Conservation (phyloP, 1,140 invertebrate genomes). For the Drosophila punjabiensis region DNA sequence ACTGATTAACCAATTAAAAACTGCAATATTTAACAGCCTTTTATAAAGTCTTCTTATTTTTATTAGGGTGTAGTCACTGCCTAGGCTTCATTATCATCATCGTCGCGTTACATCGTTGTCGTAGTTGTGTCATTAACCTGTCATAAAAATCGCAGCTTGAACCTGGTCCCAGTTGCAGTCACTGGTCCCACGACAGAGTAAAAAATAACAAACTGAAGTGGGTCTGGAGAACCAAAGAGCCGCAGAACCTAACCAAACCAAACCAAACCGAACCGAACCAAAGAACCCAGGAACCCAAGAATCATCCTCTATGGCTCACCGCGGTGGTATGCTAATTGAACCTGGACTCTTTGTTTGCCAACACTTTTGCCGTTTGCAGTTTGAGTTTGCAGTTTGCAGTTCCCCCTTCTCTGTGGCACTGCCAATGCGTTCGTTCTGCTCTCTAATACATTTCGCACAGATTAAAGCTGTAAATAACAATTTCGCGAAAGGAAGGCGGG, state of each 20-base stretch:
- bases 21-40: not conserved
- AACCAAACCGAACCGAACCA: not conserved
- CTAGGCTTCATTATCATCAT: slow-evolving; percentile 49
- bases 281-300: not conserved
- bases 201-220: slow-evolving; percentile 3
- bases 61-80: slow-evolving; percentile 45
- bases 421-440: slow-evolving; percentile 54
- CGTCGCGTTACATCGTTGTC: slow-evolving; percentile 21
- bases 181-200: slow-evolving; percentile 51
- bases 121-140: slow-evolving; percentile 76
- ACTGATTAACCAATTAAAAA: not conserved
- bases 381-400: not conserved
- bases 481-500: slow-evolving; percentile 61
- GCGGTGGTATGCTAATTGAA: slow-evolving; percentile 78
- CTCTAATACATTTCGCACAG: slow-evolving; percentile 80
- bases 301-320: slow-evolving; percentile 57
- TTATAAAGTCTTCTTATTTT: not conserved
- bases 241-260: not conserved
- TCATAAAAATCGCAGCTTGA: slow-evolving; percentile 76
- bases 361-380: slow-evolving; percentile 64
- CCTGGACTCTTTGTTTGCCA: slow-evolving; percentile 71
- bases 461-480: slow-evolving; percentile 81
- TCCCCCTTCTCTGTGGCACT: slow-evolving; percentile 4
- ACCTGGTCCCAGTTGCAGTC: slow-evolving; percentile 43
- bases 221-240: not conserved